These are phyloP conservation scores for Molothrus ater DNA, from an alignment of 2,797 vertebrate genomes.

Conservation along the genomic window DNA sequence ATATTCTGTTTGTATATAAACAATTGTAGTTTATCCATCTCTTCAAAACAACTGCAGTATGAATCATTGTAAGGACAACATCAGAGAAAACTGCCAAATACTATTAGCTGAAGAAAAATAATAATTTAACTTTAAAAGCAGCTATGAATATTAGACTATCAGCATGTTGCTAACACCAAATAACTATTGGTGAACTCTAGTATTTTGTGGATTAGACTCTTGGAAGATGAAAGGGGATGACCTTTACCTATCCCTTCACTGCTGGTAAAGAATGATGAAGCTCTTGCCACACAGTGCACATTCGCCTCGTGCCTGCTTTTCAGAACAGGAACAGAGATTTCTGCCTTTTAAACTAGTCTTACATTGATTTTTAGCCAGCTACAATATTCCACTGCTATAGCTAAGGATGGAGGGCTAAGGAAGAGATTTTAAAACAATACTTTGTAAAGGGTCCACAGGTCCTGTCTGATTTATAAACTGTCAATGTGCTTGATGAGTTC, in stretches of 20 bases:
- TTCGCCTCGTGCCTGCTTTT: neutral
- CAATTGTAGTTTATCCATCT: constrained; percentile 23
- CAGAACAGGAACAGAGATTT: neutral
- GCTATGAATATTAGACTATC: neutral
- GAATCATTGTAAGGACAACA: constrained; percentile 21
- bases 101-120: neutral
- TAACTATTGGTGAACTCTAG: neutral
- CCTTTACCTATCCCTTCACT: neutral
- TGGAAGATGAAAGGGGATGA: neutral
- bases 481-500: neutral
- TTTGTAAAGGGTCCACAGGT: neutral
- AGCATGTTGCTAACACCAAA: neutral
- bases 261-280: neutral
- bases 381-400: neutral
- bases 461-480: neutral
- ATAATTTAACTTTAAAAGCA: neutral
- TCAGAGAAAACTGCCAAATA: constrained; percentile 12
- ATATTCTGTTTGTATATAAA: constrained; percentile 57
- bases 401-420: neutral
- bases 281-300: neutral
- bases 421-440: constrained; percentile 11
- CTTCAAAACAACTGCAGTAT: constrained; percentile 37
- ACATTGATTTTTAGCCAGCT: neutral
- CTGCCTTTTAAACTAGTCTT: neutral
- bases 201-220: neutral